These are phyloP conservation scores for Netelia inedita DNA, from an alignment of 2,888 invertebrate genomes.

Conservation along the genomic window DNA sequence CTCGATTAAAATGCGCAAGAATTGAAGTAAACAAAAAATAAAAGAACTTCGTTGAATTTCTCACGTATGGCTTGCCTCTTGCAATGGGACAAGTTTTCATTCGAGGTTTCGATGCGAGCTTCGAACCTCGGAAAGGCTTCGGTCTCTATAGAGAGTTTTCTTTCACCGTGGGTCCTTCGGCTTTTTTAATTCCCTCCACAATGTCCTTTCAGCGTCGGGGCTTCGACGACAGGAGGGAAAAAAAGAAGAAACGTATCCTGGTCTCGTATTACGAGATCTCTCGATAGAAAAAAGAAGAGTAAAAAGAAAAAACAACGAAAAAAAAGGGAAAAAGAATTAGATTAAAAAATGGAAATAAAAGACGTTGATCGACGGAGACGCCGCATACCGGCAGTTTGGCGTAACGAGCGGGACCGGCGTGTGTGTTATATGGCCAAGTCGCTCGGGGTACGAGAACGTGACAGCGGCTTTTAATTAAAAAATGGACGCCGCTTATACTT, in stretches of 20 bases:
- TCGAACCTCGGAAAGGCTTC: conserved; percentile 3
- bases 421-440: conserved; percentile 25
- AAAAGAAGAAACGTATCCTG: conserved; percentile 13
- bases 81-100: no score
- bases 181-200: conserved; percentile 9
- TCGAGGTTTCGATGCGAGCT: no score
- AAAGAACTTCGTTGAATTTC: background rate
- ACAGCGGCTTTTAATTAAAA: conserved; percentile 77
- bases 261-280: conserved; percentile 11
- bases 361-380: conserved; percentile 51
- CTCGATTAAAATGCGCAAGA: background rate
- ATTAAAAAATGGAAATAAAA: conserved; percentile 43
- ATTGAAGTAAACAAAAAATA: background rate
- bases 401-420: conserved; percentile 63
- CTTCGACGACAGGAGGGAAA: conserved; percentile 4
- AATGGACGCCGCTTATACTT: conserved; percentile 65
- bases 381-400: conserved; percentile 43
- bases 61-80: background rate
- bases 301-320: no score
- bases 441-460: conserved; percentile 30
- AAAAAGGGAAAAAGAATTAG: conserved; percentile 37
- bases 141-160: background rate
- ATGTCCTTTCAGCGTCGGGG: background rate
- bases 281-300: background rate
- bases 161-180: conserved; percentile 6